Evolutionary conservation across 2,888 invertebrate genomes (phyloP), one percentile per base, ranked within the genome.

Genomic region (Geotrupes spiniger): DNA sequence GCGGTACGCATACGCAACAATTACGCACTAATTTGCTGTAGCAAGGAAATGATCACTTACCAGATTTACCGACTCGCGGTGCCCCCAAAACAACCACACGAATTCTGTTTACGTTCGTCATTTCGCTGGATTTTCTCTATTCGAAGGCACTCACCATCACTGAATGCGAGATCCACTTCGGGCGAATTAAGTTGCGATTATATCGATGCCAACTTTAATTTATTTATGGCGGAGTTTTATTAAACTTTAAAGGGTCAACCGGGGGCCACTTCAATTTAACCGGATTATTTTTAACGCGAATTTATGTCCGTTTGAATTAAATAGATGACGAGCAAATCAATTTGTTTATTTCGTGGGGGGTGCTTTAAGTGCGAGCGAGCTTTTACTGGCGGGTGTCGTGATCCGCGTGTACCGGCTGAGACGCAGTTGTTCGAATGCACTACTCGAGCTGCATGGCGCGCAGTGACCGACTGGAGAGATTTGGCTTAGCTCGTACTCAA

Each of bases 31-130:
- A n/a, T n/a, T 21, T 21, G 6, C 21, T 21, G 21, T 3, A 21
- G n/a, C n/a, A n/a, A n/a, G n/a, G n/a, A 41, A 15, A 42, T 29
- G 17, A n/a, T 64, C 61, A 76, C 81, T 80, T 74, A 87, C 87
- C 87, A 74, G 87, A 86, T 76, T 87, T 87, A 68, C 87, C 87
- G 70, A 87, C 85, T 68, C 83, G 78, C 65, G 85, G 80, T 71
- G 85, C 83, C 67, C 87, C 87, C 70, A 87, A 78, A 72, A 87
- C 86, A 76, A 87, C 87, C 73, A 87, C 85, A 78, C 84, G 81
- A 75, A 87, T 87, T 73, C 84, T 82, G 76, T 83, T 85, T 72
- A 85, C 83, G 77, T 86, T 85, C 76, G 87, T 87, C 86, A 87
- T 85, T 28, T 33, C 11, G 31, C 8, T 14, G 9, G 6, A 14